These are phyloP conservation scores for Lomographa bimaculata DNA, from an alignment of 2,888 invertebrate species.

Conservation along the genomic window DNA sequence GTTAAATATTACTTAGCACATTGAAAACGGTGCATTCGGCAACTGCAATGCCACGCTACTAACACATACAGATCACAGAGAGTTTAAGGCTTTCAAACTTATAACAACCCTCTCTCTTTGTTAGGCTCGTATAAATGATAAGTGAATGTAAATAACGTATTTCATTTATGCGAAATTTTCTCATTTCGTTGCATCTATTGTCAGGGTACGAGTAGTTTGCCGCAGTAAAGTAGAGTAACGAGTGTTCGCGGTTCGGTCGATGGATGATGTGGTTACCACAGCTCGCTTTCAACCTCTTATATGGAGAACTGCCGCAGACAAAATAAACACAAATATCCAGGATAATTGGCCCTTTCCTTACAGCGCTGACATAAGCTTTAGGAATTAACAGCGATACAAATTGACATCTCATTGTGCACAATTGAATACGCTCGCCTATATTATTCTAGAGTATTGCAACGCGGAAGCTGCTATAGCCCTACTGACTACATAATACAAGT, in stretches of 20 bases:
- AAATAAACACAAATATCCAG: background rate
- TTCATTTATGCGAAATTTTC: background rate
- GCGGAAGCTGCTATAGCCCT: constrained; percentile 12
- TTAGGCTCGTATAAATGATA: too few relatives aligned
- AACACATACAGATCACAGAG: too few relatives aligned
- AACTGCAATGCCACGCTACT: too few relatives aligned
- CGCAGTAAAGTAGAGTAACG: constrained; percentile 2
- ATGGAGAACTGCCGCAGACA: background rate
- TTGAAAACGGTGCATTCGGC: too few relatives aligned
- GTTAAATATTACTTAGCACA: too few relatives aligned
- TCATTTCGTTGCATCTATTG: background rate
- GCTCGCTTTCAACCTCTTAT: constrained; percentile 1
- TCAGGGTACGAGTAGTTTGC: too few relatives aligned
- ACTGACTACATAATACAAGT: constrained; percentile 22
- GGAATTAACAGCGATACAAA: constrained; percentile 9
- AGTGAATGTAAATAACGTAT: background rate
- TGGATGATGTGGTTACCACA: constrained; percentile 1
- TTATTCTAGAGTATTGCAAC: constrained; percentile 11
- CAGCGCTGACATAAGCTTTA: too few relatives aligned
- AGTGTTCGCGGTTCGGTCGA: constrained; percentile 1
- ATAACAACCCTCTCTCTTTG: too few relatives aligned
- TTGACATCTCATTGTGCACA: constrained; percentile 17
- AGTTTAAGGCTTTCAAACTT: too few relatives aligned
- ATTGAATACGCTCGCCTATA: constrained; percentile 6
- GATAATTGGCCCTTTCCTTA: too few relatives aligned